Conservation (phyloP, 2,797 vertebrate species). For the Scarus forsteni region DNA sequence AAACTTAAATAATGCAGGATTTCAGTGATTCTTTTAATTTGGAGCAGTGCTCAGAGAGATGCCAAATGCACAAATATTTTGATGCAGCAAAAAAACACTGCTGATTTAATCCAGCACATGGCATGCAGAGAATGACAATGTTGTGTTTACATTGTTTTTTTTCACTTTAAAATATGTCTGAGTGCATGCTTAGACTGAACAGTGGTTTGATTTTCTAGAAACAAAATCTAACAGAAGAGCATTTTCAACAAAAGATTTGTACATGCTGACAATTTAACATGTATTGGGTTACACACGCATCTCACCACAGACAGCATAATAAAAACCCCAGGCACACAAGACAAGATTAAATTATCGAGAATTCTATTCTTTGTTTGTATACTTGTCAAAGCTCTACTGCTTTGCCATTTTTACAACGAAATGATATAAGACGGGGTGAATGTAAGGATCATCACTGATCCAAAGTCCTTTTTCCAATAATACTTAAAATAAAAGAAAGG, state of each 20-base stretch:
- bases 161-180: not conserved
- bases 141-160: not conserved
- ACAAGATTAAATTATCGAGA: constrained; percentile 20
- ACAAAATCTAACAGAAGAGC: not conserved
- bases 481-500: constrained; percentile 10
- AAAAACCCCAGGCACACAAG: constrained; percentile 16
- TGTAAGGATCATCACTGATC: constrained; percentile 5
- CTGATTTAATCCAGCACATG: not conserved
- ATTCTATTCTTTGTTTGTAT: constrained; percentile 22
- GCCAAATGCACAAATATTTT: no score
- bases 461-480: constrained; percentile 1
- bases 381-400: constrained; percentile 11
- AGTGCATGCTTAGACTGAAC: constrained; percentile 3
- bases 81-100: not conserved
- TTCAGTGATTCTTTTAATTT: no score
- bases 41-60: not conserved
- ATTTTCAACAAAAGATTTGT: constrained; percentile 9
- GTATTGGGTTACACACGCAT: constrained; percentile 33
- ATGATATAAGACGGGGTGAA: constrained; percentile 7
- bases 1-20: not conserved
- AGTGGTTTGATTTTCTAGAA: not conserved
- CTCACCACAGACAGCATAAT: constrained; percentile 10
- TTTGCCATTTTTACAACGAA: constrained; percentile 2
- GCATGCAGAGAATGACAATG: not conserved
- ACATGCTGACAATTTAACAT: constrained; percentile 3